phyloP scores from a whole-genome alignment of 2,888 invertebrate species.

The Cephus sareptanus region DNA sequence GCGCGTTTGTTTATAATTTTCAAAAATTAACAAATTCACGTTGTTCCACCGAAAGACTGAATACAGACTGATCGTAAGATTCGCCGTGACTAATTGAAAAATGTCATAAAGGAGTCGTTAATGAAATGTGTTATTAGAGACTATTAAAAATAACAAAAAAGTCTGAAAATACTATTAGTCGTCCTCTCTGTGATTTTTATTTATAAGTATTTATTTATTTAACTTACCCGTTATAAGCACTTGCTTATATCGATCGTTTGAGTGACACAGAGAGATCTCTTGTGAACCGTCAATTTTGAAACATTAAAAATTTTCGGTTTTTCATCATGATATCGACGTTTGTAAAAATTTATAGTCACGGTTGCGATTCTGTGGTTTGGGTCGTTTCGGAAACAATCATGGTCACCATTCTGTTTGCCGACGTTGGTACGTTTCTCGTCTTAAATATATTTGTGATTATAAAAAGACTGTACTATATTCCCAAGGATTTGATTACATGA shows the following conservation, averaged over 20 bases:
- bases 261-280: not conserved
- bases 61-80: not conserved
- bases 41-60: not conserved
- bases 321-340: constrained; percentile 6
- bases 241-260: not conserved
- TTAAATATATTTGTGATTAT: not conserved
- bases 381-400: constrained; percentile 9
- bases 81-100: not conserved
- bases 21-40: not conserved
- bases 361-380: constrained; percentile 15
- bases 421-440: constrained; percentile 6
- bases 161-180: not conserved
- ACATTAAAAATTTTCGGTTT: not conserved
- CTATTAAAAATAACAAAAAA: not conserved
- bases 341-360: constrained; percentile 9
- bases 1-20: not conserved
- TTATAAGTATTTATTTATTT: not conserved
- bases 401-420: not conserved
- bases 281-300: not conserved
- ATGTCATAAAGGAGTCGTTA: not conserved
- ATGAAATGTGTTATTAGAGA: not conserved
- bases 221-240: not conserved
- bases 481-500: not conserved
- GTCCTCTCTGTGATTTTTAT: not conserved
- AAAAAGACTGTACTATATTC: not conserved